phyloP scores from a whole-genome alignment of 2,113 vertebrate species.

The Microtus ochrogaster region DNA sequence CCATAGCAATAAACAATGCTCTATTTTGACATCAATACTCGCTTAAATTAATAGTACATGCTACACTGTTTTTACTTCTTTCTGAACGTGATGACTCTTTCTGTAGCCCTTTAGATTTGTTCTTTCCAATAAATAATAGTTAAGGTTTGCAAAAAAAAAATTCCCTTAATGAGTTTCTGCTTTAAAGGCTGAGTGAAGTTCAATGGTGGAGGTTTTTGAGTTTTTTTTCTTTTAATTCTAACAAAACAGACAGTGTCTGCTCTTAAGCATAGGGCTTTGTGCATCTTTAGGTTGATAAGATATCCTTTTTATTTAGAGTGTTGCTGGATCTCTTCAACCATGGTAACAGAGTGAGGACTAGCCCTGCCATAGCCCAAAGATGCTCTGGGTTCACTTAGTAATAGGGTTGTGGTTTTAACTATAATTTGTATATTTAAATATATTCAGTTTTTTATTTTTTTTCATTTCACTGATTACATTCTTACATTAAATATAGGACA shows the following conservation, averaged over 20 bases:
- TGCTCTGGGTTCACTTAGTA: neutral
- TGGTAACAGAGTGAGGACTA: neutral
- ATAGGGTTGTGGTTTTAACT: neutral
- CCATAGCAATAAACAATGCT: neutral
- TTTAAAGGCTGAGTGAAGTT: neutral
- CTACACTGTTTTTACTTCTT: slow-evolving; percentile 22
- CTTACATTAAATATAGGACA: slow-evolving; percentile 5
- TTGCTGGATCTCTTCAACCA: neutral
- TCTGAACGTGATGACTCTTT: neutral
- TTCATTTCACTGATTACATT: neutral
- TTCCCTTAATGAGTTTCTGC: neutral
- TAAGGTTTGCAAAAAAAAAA: slow-evolving; percentile 33
- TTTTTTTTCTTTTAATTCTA: neutral
- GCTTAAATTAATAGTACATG: slow-evolving; percentile 26
- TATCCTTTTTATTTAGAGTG: neutral
- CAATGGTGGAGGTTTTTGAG: neutral
- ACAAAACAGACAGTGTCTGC: neutral
- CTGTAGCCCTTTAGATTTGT: neutral
- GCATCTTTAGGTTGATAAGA: neutral
- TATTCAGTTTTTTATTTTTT: neutral
- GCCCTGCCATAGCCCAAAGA: neutral
- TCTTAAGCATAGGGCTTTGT: neutral
- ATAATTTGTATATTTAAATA: neutral
- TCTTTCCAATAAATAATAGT: slow-evolving; percentile 29
- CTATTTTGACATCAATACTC: slow-evolving; percentile 24